Percentiles rank a stretch among this genome's conserved stretches.
Evolutionary conservation across 2,888 invertebrate genomes (phyloP).

Genomic region (Minunthozetes semirufus): DNA sequence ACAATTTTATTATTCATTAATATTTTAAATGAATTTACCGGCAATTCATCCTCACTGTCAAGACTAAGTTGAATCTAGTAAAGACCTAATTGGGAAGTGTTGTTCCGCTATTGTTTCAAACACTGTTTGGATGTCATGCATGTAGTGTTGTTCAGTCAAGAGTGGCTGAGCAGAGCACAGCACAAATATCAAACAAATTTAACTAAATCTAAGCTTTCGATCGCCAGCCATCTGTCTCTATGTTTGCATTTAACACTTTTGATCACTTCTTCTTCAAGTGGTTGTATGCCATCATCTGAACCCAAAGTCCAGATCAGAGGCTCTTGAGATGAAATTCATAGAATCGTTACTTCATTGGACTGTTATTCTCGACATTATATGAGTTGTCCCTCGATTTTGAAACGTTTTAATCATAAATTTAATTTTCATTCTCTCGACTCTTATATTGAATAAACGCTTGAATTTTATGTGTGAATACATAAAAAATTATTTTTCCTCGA

Average conservation of each 20-base stretch:
- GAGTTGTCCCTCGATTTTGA: neutral
- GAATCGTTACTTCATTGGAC: neutral
- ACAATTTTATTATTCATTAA: too few species aligned
- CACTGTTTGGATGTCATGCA: too few species aligned
- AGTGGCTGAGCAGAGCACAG: neutral
- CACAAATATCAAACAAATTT: neutral
- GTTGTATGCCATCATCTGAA: neutral
- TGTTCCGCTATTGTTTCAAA: neutral
- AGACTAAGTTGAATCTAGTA: neutral
- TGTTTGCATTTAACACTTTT: constrained; percentile 31
- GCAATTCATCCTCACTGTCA: neutral
- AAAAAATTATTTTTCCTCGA: neutral
- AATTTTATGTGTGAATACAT: neutral
- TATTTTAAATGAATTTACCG: neutral
- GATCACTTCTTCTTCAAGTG: constrained; percentile 9
- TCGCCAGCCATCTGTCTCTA: constrained; percentile 9
- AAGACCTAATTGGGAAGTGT: neutral
- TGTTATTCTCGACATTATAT: neutral
- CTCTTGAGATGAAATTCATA: neutral
- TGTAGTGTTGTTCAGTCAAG: neutral
- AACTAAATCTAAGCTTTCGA: neutral
- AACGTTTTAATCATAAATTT: neutral
- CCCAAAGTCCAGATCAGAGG: neutral
- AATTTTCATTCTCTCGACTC: neutral
- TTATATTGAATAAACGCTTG: neutral